These are phyloP conservation scores for Sesia bembeciformis DNA, from an alignment of 2,888 invertebrate genomes.

Conservation along the genomic window DNA sequence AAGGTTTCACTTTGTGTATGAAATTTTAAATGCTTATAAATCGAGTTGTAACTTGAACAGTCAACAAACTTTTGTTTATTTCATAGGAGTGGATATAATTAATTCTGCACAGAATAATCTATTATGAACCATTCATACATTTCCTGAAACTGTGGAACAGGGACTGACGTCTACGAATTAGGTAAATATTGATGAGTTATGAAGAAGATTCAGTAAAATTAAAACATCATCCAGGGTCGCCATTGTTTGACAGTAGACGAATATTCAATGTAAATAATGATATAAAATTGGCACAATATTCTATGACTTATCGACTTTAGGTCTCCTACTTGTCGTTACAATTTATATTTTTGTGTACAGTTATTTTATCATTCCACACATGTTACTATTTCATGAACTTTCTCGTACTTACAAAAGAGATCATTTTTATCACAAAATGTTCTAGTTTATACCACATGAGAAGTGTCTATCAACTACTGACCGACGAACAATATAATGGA, in stretches of 20 bases:
- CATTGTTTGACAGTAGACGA: slow-evolving; percentile 65
- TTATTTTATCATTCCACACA: too few species aligned
- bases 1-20: slow-evolving; percentile 55
- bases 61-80: slow-evolving; percentile 76
- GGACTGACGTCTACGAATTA: slow-evolving; percentile 62
- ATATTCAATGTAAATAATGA: slow-evolving; percentile 16
- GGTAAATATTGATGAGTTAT: slow-evolving; percentile 50
- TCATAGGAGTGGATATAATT: slow-evolving; percentile 60
- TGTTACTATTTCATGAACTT: too few species aligned
- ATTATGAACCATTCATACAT: slow-evolving; percentile 64
- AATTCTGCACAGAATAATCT: slow-evolving; percentile 50
- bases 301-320: slow-evolving; percentile 10
- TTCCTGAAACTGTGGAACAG: slow-evolving; percentile 60
- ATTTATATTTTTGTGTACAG: too few species aligned
- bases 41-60: slow-evolving; percentile 68
- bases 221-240: slow-evolving; percentile 57
- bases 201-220: slow-evolving; percentile 22
- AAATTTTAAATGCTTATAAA: slow-evolving; percentile 58
- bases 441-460: too few species aligned
- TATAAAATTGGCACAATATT: slow-evolving; percentile 11
- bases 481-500: too few species aligned
- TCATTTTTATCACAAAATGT: too few species aligned
- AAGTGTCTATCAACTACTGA: too few species aligned
- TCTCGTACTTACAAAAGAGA: too few species aligned
- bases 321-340: too few species aligned